Conservation (phyloP, 2,797 vertebrate species). For the Mallotus villosus region DNA sequence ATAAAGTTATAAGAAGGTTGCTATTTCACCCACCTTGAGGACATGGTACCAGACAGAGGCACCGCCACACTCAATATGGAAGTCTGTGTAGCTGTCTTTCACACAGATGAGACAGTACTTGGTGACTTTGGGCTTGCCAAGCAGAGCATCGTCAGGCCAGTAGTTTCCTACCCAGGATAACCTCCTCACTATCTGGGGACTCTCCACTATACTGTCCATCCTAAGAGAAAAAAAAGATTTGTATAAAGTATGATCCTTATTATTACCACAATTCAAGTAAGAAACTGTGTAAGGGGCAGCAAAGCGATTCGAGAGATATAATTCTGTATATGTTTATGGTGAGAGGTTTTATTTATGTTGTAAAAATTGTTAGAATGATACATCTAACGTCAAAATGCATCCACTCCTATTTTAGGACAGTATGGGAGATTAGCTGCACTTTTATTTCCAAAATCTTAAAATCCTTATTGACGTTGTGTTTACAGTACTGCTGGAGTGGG, state of each 20-base stretch:
- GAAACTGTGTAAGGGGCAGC: conserved; percentile 9
- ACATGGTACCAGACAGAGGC: conserved; percentile 97
- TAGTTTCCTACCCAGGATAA: conserved; percentile 97
- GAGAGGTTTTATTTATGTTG: no score
- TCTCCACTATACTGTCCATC: conserved; percentile 94
- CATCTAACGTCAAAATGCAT: no score
- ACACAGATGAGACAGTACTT: conserved; percentile 98
- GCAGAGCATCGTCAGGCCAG: conserved; percentile 93
- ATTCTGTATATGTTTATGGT: no score
- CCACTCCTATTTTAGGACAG: no score
- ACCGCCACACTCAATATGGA: conserved; percentile 95
- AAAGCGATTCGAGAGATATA: not conserved
- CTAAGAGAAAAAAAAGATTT: conserved; percentile 62
- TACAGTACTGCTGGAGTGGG: no score
- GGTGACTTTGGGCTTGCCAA: conserved; percentile 96
- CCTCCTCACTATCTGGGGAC: conserved; percentile 92
- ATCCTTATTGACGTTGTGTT: no score
- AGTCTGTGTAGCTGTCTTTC: conserved; percentile 98
- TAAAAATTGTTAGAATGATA: no score
- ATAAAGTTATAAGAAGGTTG: not conserved
- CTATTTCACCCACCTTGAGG: conserved; percentile 80
- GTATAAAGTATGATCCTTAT: not conserved
- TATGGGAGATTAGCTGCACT: no score
- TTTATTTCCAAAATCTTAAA: no score
- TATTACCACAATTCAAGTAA: no score